A percentile compares a stretch with the other conserved stretches of the same genome.
These are phyloP conservation scores for Drosophila micromelanica DNA, from an alignment of 1,140 invertebrate genomes.

Conservation along the genomic window DNA sequence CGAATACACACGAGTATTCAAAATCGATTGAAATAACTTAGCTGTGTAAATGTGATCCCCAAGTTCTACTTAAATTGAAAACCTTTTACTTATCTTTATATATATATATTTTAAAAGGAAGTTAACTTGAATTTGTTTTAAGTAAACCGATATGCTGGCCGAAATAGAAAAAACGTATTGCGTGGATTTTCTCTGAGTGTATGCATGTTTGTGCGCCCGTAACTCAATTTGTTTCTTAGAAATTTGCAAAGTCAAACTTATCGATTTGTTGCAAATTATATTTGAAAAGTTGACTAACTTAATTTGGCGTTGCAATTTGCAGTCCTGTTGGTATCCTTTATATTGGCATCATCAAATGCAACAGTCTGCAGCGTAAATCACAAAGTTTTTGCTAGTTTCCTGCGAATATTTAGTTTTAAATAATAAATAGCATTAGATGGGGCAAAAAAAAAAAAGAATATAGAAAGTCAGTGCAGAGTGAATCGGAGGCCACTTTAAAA, in stretches of 20 bases:
- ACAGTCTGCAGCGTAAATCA: slow-evolving; percentile 52
- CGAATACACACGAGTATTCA: too few relatives aligned
- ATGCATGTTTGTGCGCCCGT: slow-evolving; percentile 26
- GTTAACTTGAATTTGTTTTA: too few relatives aligned
- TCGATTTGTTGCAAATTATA: slow-evolving; percentile 77
- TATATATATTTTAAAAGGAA: too few relatives aligned
- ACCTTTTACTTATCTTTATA: too few relatives aligned
- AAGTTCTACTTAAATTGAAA: too few relatives aligned
- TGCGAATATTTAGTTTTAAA: slow-evolving; percentile 72
- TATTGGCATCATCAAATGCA: slow-evolving; percentile 50
- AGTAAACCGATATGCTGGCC: too few relatives aligned
- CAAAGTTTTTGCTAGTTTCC: slow-evolving; percentile 48
- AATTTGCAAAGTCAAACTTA: slow-evolving; percentile 71
- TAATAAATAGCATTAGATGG: slow-evolving; percentile 59
- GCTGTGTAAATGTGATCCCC: too few relatives aligned
- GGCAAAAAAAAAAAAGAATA: not conserved
- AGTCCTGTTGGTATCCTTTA: slow-evolving; percentile 22
- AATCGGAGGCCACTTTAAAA: slow-evolving; percentile 36
- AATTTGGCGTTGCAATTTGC: slow-evolving; percentile 64
- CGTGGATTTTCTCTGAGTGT: not conserved
- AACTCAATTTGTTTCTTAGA: slow-evolving; percentile 66
- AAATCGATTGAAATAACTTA: too few relatives aligned
- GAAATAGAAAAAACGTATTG: too few relatives aligned
- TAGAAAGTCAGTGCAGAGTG: slow-evolving; percentile 30
- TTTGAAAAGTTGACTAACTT: slow-evolving; percentile 75